Evolutionary conservation across 2,888 invertebrate species (phyloP), one percentile per base, ranked within the genome.

Genomic region (Campopleginae sp.): DNA sequence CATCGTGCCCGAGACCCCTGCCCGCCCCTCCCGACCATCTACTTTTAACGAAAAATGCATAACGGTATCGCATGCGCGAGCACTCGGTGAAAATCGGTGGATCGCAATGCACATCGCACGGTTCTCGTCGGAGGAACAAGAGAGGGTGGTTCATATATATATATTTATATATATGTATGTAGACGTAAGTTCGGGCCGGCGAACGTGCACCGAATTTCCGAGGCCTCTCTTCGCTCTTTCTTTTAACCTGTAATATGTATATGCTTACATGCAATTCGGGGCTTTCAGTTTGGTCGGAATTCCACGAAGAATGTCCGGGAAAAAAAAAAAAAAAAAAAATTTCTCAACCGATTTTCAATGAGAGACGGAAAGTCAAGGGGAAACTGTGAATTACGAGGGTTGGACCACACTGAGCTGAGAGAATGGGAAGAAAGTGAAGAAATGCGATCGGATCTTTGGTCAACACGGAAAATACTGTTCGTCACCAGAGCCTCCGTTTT

Each of bases 201-300:
- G 70, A 86, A 85, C 85, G 87, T 86, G 87, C 85, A 54, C 80
- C 85, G 87, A 86, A 87, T 86, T 87, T 82, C 76, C 86, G 63
- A 74, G 65, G 72, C 58, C 63, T 82, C 63, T 17, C 61, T 78
- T 78, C 66, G 80, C 58, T 42, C 33, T 72, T 70, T 23, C 48
- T 51, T 44, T 48, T 6, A 33, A 4, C 48, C 23, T 33, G 65
- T 27, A 42, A 27, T 66, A 17, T 17, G 33, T n/a, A 58, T 46
- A 44, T 44, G 31, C 61, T 61, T 61, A n/a, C 27, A 33, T 48
- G 44, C 61, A 76, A 80, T 80, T 76, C 58, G 44, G 63, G 42
- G 75, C 38, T 75, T 72, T 42, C 44, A 42, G 44, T 58, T 65
- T 46, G 51, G 51, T 61, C 19, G 12, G 51, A 46, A 23, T 84